These are phyloP conservation scores for Phoeniculus purpureus DNA, from an alignment of 2,797 vertebrate genomes.

Conservation along the genomic window DNA sequence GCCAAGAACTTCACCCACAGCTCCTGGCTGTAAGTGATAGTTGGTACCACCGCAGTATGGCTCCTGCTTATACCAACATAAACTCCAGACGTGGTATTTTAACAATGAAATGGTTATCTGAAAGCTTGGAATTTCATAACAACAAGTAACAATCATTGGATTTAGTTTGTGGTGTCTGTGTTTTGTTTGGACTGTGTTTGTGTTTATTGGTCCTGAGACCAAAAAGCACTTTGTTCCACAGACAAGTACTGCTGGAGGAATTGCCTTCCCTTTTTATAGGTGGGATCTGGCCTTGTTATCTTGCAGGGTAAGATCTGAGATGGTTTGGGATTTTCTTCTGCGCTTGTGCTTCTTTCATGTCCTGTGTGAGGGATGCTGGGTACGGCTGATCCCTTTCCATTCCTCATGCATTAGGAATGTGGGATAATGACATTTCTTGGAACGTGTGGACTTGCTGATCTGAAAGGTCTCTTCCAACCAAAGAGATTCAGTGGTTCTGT, in stretches of 20 bases:
- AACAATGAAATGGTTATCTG: background rate
- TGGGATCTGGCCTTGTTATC: background rate
- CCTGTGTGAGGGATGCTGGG: background rate
- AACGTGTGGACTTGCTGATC: background rate
- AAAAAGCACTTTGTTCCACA: background rate
- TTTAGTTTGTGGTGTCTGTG: accelerated
- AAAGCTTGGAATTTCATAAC: background rate
- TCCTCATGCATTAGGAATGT: background rate
- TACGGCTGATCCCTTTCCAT: background rate
- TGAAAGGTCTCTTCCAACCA: too few species aligned
- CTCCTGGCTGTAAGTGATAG: accelerated
- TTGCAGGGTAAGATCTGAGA: background rate
- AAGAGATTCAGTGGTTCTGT: background rate
- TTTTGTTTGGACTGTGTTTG: background rate
- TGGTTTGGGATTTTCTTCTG: background rate
- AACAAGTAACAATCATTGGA: background rate
- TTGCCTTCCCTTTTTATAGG: background rate
- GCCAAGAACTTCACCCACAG: accelerated
- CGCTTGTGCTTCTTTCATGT: background rate
- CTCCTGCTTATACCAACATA: background rate
- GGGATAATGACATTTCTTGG: background rate
- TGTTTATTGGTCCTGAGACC: background rate
- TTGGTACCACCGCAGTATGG: background rate
- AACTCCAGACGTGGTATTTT: accelerated
- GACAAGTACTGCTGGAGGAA: background rate